Evolutionary conservation across 2,888 invertebrate genomes (phyloP).

Genomic region (Mayetiola destructor): DNA sequence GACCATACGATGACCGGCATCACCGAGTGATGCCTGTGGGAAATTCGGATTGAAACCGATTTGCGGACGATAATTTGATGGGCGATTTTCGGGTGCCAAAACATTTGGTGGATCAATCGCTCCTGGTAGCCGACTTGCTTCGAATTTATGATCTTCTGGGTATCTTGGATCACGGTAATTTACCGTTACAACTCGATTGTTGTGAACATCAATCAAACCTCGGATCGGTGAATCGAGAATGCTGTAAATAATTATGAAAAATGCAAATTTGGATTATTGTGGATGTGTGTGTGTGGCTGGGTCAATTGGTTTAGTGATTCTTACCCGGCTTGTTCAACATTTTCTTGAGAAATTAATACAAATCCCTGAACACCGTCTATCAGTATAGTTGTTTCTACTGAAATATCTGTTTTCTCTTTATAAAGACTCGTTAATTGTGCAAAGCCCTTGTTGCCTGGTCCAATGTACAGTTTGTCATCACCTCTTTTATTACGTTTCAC

Average conservation of each 20-base stretch:
- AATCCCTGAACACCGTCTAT: constrained; percentile 75
- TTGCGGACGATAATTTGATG: constrained; percentile 61
- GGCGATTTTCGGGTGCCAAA: constrained; percentile 65
- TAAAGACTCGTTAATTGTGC: constrained; percentile 56
- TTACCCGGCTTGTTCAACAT: constrained; percentile 52
- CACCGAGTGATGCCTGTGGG: constrained; percentile 48
- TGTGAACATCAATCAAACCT: constrained; percentile 46
- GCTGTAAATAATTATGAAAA: constrained; percentile 27
- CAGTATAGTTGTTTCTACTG: constrained; percentile 43
- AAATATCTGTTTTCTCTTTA: constrained; percentile 37
- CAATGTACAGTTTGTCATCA: constrained; percentile 79
- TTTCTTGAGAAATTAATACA: constrained; percentile 56
- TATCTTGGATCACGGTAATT: constrained; percentile 69
- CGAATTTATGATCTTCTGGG: constrained; percentile 57
- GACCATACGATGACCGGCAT: constrained; percentile 61
- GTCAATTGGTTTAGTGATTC: constrained; percentile 22
- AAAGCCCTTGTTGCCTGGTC: constrained; percentile 53
- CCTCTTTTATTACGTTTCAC: constrained; percentile 72
- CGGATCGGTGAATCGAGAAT: constrained; percentile 54
- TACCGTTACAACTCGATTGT: constrained; percentile 48
- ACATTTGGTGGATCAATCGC: constrained; percentile 59
- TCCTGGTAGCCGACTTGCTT: constrained; percentile 51
- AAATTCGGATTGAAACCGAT: constrained; percentile 55
- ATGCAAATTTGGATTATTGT: background rate
- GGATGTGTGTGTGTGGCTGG: background rate